Conservation (phyloP, 2,113 vertebrate species). For the Colaptes auratus region DNA sequence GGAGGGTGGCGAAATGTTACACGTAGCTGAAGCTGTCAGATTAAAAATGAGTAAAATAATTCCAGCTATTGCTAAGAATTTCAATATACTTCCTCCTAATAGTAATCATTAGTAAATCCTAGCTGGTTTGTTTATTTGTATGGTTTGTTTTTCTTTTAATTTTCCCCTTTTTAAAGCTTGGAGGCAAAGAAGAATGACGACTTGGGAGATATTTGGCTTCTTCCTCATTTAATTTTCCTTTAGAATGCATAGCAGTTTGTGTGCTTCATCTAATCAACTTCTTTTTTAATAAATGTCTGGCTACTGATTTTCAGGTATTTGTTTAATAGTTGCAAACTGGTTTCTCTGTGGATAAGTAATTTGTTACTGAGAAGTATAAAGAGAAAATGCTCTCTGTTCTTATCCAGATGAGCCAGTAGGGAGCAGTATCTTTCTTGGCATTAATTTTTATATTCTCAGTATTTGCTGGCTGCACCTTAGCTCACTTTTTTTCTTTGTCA, state of each 20-base stretch:
- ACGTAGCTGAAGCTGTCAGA: background rate
- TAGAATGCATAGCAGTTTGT: background rate
- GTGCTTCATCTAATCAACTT: background rate
- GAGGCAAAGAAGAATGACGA: background rate
- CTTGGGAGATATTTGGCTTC: background rate
- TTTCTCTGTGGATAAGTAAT: background rate
- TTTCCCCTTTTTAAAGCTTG: background rate
- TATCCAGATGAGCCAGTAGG: slow-evolving; percentile 48
- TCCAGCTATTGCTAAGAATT: background rate
- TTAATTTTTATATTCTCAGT: slow-evolving; percentile 23
- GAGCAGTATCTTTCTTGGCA: slow-evolving; percentile 71
- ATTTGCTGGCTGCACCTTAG: slow-evolving; percentile 22
- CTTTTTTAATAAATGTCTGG: background rate
- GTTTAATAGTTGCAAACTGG: background rate
- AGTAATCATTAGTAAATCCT: background rate
- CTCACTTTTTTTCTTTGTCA: slow-evolving; percentile 49
- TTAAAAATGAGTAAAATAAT: background rate
- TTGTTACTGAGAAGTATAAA: background rate
- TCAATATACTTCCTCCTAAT: background rate
- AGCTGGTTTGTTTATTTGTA: background rate
- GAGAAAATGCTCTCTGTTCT: background rate
- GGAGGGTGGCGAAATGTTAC: background rate
- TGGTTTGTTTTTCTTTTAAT: background rate
- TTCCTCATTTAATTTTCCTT: background rate
- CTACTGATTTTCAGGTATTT: background rate